Base-by-base conservation (phyloP, 2,888 invertebrate species). In the Myopa tessellatipennis region DNA sequence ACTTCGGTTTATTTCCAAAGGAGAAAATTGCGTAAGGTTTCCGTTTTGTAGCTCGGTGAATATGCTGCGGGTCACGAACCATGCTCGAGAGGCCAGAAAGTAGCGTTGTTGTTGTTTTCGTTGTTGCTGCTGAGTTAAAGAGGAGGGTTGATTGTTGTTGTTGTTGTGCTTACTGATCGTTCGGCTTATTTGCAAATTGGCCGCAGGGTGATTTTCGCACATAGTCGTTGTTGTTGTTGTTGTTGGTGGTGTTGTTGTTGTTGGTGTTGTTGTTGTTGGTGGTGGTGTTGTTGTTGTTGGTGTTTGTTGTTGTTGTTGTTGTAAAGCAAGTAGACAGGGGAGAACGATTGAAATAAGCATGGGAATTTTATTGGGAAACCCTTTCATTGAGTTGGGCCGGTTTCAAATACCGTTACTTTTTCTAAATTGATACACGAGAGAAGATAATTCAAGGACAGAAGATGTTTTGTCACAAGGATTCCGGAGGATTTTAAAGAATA, bases 131-230 rank as follows among this genome's bases (percentile, higher is more conserved):
- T n/a, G n/a, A n/a, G 70, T 34, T 8, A 18, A 14, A 55, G 52
- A 36, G 70, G 70, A 50, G 50, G 70, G 26, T 70, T 70, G 65
- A 16, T 38, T 36, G 18, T 16, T 65, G 14, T 36, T 70, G 26
- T 36, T 55, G 55, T 55, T 55, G 55, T n/a, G 18, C 10, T 63
- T 63, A 10, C 26, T 65, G 65, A 5, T 63, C 26, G 7, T 70
- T 50, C 52, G 55, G 26, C 38, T 34, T 26, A 45, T 75, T 75
- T 60, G 69, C 75, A 75, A 75, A 69, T 75, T 75, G 68, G 75
- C 75, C 69, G 69, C 75, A 45, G 69, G 75, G 68, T 69, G 58
- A 60, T 69, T 75, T 67, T 69, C 36, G 65, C 65, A 65, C 65
- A 65, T 14, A 36, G 16, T 5, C 14, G 16, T 38, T 65, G 10